phyloP scores from a whole-genome alignment of 2,888 invertebrate genomes.

The Polymixis lichenea region DNA sequence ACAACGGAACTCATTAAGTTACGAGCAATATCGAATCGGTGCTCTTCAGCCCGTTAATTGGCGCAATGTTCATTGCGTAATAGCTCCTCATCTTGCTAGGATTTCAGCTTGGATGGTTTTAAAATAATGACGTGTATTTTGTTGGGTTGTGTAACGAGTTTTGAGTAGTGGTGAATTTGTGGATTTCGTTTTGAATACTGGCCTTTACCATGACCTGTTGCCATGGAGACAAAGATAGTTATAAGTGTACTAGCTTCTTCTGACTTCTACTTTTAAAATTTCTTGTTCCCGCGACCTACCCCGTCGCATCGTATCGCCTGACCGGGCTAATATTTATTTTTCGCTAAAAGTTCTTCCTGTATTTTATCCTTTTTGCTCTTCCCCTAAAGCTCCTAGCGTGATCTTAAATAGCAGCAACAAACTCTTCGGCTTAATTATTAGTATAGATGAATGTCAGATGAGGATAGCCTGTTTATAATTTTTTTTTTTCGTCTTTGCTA shows the following conservation, averaged over 20 bases:
- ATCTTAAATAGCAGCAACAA: too few relatives aligned
- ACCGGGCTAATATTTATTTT: too few relatives aligned
- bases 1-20: constrained; percentile 85
- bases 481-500: neutral
- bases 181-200: neutral
- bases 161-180: neutral
- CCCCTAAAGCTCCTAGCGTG: too few relatives aligned
- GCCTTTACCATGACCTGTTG: neutral
- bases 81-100: constrained; percentile 72
- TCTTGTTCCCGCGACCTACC: too few relatives aligned
- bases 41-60: constrained; percentile 79
- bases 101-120: constrained; percentile 53
- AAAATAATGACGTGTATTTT: constrained; percentile 42
- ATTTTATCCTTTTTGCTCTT: too few relatives aligned
- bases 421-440: too few relatives aligned
- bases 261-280: too few relatives aligned
- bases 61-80: constrained; percentile 81
- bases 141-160: constrained; percentile 11
- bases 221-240: neutral
- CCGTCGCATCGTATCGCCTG: too few relatives aligned
- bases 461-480: neutral
- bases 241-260: neutral
- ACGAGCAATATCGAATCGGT: constrained; percentile 82
- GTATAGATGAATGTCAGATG: neutral
- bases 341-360: too few relatives aligned